Evolutionary conservation across 2,888 invertebrate species (phyloP), one percentile per base, ranked within the genome.

Genomic region (Spisula solida): DNA sequence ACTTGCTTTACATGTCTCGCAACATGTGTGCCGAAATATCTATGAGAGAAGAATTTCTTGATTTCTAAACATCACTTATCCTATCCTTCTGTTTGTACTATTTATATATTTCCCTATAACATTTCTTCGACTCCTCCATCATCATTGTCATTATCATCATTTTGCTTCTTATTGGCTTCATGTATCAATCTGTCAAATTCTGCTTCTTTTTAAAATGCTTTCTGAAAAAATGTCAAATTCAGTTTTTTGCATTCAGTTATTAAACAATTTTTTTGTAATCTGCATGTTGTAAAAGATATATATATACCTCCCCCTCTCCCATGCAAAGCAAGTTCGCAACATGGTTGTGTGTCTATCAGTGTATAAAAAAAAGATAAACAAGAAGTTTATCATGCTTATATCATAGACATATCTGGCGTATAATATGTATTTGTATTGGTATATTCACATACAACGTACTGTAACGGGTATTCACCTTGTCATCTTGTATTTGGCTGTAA

Each of bases 271-370:
- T 34, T 75, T 18, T 75, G 18, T 75, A 75, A 75, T 75, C 75
- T 75, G 75, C 75, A 75, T 75, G 34, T 75, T 75, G 34, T 75
- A 75, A 75, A 18, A 31, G 34, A 75, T 75, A 75, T 75, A 75
- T 34, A 75, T 75, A 75, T 75, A 75, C 75, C 20, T 14, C 47
- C 83, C 51, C 41, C 41, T 41, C 80, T 56, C 86, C 87, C 90
- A 92, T 93, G 93, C 93, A 93, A 93, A 93, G 93, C 93, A 93
- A 93, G 93, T 93, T 90, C 80, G 92, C 92, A 92, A 91, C 91
- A 85, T 70, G 75, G 75, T 75, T 60, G 85, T 47, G 20, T 81
- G 60, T 80, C 31, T 55, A 81, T 70, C 25, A 41, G 66, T 82
- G 20, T 47, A n/a, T 82, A 10, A 82, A 41, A n/a, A 66, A n/a